Percentiles rank a stretch among this genome's conserved stretches.
These are phyloP conservation scores for Pseudococcus jackbeardsleyi DNA, from an alignment of 2,888 invertebrate genomes.

Conservation along the genomic window DNA sequence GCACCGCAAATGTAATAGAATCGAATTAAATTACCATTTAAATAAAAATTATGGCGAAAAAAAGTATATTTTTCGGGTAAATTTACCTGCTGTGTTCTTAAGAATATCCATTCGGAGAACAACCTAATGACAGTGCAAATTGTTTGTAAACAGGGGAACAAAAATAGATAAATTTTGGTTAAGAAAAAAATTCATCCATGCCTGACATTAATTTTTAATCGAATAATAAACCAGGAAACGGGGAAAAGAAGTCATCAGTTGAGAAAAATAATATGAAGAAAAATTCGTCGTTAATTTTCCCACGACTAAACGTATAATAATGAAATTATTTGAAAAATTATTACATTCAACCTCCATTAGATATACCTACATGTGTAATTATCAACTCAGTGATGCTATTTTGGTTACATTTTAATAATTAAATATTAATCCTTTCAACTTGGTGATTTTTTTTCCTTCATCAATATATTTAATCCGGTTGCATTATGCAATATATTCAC, in stretches of 20 bases:
- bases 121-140: neutral
- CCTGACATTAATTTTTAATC: neutral
- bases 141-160: neutral
- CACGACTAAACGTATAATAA: slow-evolving; percentile 3
- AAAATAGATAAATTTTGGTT: neutral
- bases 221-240: neutral
- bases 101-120: neutral
- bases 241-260: neutral
- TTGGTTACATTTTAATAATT: slow-evolving; percentile 27
- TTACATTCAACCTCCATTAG: neutral
- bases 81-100: neutral
- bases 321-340: neutral
- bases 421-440: slow-evolving; percentile 17
- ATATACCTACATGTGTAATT: neutral
- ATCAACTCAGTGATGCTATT: neutral
- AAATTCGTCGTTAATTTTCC: slow-evolving; percentile 38
- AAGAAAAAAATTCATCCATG: too few species aligned
- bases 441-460: slow-evolving; percentile 8
- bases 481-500: slow-evolving; percentile 5
- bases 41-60: neutral
- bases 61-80: neutral
- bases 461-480: slow-evolving; percentile 2
- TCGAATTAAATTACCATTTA: neutral
- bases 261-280: neutral
- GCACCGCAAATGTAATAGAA: neutral